Evolutionary conservation across 2,797 vertebrate species (phyloP).

Genomic region (Microctenopoma stevenorrisi): DNA sequence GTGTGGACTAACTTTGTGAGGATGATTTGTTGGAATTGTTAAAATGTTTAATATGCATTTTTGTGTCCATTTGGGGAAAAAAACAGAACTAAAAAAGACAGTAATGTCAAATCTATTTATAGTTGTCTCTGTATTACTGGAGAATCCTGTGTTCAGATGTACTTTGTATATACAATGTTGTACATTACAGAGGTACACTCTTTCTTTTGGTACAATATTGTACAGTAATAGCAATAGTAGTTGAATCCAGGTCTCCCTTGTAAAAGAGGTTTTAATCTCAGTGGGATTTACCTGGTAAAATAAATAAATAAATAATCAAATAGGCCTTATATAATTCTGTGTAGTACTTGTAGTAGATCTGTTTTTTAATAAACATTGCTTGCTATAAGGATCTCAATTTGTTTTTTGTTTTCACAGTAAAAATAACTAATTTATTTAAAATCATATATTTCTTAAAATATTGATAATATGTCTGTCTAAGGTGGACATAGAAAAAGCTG

Average conservation of each 20-base stretch:
- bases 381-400: constrained; percentile 77
- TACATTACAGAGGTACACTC: constrained; percentile 95
- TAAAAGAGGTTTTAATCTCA: too few relatives aligned
- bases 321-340: constrained; percentile 88
- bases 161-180: constrained; percentile 96
- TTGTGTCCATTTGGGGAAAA: constrained; percentile 78
- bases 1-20: constrained; percentile 82
- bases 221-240: constrained; percentile 90
- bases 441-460: too few relatives aligned
- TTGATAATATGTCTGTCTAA: too few relatives aligned
- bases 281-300: too few relatives aligned
- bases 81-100: constrained; percentile 81
- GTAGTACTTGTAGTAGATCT: constrained; percentile 87
- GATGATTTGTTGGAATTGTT: constrained; percentile 74
- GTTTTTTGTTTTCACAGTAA: constrained; percentile 13
- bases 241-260: constrained; percentile 55
- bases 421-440: not conserved
- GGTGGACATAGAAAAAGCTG: too few relatives aligned
- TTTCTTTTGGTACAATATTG: constrained; percentile 88
- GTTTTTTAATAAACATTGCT: constrained; percentile 88
- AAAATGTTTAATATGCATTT: constrained; percentile 82
- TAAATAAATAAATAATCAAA: constrained; percentile 67
- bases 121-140: constrained; percentile 89
- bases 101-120: constrained; percentile 89
- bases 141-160: constrained; percentile 91